phyloP scores from a whole-genome alignment of 2,888 invertebrate species.

The Tetramorium bicarinatum region DNA sequence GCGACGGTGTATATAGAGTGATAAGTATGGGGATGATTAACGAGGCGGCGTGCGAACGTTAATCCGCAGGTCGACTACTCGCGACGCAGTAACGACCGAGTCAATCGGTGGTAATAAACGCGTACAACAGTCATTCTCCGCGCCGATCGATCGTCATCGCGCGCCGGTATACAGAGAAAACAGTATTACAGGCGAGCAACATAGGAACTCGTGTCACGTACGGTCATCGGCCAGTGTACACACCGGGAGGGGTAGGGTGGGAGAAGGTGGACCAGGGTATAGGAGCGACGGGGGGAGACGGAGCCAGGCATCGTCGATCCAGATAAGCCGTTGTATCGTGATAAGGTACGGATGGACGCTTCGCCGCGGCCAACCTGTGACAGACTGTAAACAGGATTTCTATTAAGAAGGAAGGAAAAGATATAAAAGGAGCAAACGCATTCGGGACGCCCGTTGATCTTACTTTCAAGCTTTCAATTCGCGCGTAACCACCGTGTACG shows the following conservation, averaged over 20 bases:
- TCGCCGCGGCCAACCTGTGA: constrained; percentile 30
- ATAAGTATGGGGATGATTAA: constrained; percentile 19
- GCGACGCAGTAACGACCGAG: not conserved
- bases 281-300: constrained; percentile 11
- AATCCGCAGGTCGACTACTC: constrained; percentile 11
- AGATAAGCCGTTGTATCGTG: constrained; percentile 31
- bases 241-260: constrained; percentile 1
- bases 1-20: constrained; percentile 24
- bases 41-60: constrained; percentile 11
- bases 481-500: constrained; percentile 58
- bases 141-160: constrained; percentile 51
- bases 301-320: constrained; percentile 37
- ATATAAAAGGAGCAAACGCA: not conserved
- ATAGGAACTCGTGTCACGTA: constrained; percentile 50
- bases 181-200: constrained; percentile 32
- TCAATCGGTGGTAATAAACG: constrained; percentile 30
- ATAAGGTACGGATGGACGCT: constrained; percentile 36
- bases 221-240: constrained; percentile 57
- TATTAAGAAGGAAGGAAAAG: not conserved
- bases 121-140: constrained; percentile 26
- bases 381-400: constrained; percentile 36
- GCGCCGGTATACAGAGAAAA: constrained; percentile 41
- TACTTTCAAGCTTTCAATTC: constrained; percentile 58
- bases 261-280: constrained; percentile 10
- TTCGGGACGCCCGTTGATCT: constrained; percentile 55